These are phyloP conservation scores for Sylvicapra grimmia DNA, from an alignment of 2,113 vertebrate species.

Conservation along the genomic window DNA sequence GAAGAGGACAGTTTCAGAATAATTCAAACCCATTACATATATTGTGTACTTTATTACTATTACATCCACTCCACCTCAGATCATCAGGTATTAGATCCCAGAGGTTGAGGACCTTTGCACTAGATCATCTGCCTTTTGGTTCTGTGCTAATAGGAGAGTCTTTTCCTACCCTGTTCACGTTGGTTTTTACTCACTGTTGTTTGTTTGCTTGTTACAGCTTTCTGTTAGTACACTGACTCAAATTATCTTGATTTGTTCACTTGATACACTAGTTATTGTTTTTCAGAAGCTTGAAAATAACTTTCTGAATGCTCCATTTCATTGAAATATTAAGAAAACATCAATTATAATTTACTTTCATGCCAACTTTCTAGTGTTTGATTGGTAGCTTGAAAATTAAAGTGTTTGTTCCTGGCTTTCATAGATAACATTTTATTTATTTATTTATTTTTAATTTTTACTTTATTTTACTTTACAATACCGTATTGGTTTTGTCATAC, in stretches of 20 bases:
- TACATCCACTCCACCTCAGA: not conserved
- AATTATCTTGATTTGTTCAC: conserved; percentile 17
- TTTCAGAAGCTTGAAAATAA: not conserved
- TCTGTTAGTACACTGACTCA: not conserved
- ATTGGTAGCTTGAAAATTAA: conserved; percentile 1
- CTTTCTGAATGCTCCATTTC: conserved; percentile 15
- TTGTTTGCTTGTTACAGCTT: not conserved
- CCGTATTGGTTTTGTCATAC: no score
- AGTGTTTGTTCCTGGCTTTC: not conserved
- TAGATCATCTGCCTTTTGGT: not conserved
- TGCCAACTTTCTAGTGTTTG: not conserved
- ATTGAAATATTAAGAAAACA: conserved; percentile 37
- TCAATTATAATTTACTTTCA: conserved; percentile 12
- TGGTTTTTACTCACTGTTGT: not conserved
- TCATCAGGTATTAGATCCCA: not conserved
- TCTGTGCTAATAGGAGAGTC: not conserved
- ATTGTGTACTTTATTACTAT: not conserved
- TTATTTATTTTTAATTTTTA: no score
- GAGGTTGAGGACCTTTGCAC: not conserved
- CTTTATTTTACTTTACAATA: no score
- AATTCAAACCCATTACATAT: not conserved
- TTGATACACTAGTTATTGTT: not conserved
- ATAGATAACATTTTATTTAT: not conserved
- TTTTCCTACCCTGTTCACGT: not conserved
- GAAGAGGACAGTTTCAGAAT: not conserved